phyloP scores from a whole-genome alignment of 2,113 vertebrate species.

The Solenodon paradoxus region DNA sequence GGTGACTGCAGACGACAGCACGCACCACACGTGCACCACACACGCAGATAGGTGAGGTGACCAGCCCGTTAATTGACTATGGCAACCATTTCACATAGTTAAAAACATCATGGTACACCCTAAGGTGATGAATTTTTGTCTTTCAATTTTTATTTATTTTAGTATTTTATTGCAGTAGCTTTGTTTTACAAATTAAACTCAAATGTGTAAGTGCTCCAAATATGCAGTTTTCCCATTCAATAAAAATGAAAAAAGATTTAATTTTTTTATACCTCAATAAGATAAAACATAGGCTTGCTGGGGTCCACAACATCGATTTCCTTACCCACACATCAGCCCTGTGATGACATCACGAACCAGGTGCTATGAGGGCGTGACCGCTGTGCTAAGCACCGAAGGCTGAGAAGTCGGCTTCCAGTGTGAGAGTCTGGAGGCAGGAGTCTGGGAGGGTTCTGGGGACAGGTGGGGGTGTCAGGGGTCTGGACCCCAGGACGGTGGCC shows the following conservation, averaged over 20 bases:
- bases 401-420: too few relatives aligned
- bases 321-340: background rate
- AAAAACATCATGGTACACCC: too few relatives aligned
- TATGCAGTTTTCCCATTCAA: background rate
- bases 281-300: background rate
- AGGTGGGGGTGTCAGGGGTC: background rate
- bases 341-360: too few relatives aligned
- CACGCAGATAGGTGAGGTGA: background rate
- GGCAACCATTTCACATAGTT: background rate
- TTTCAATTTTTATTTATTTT: too few relatives aligned
- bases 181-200: too few relatives aligned
- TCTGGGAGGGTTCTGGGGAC: background rate
- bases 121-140: too few relatives aligned
- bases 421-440: background rate
- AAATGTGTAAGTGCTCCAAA: background rate
- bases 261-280: background rate
- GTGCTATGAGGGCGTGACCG: too few relatives aligned
- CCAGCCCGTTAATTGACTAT: background rate
- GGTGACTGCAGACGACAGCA: background rate
- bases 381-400: background rate
- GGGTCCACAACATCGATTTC: background rate
- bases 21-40: rapidly evolving
- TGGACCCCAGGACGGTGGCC: background rate
- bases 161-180: too few relatives aligned
- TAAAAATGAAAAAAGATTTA: too few relatives aligned